Conservation (phyloP, 2,113 vertebrate genomes). For the Cryptotis parvus region DNA sequence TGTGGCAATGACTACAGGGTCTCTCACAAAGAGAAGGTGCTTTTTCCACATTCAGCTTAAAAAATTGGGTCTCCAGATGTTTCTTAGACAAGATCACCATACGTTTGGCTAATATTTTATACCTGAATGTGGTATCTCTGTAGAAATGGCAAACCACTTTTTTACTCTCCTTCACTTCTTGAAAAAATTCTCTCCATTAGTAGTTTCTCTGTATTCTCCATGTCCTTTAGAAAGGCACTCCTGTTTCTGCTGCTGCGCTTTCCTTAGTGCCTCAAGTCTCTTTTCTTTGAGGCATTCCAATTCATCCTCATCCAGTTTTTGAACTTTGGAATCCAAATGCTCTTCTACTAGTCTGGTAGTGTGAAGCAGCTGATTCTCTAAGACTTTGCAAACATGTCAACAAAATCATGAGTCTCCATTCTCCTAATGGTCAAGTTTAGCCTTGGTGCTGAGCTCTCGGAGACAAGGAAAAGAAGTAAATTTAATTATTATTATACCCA, state of each 20-base stretch:
- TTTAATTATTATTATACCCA: neutral
- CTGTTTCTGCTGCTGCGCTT: slow-evolving; percentile 98
- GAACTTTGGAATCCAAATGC: slow-evolving; percentile 93
- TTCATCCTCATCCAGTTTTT: slow-evolving; percentile 96
- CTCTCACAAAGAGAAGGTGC: slow-evolving; percentile 97
- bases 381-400: slow-evolving; percentile 92
- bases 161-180: slow-evolving; percentile 97
- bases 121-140: slow-evolving; percentile 96
- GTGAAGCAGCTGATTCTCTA: slow-evolving; percentile 94
- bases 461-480: too few species aligned
- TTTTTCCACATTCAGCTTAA: slow-evolving; percentile 97
- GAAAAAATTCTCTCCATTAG: slow-evolving; percentile 97
- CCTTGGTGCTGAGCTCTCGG: slow-evolving; percentile 70
- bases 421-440: slow-evolving; percentile 61
- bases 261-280: slow-evolving; percentile 94
- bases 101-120: slow-evolving; percentile 96
- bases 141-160: slow-evolving; percentile 99
- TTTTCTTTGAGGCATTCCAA: slow-evolving; percentile 94
- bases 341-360: slow-evolving; percentile 94
- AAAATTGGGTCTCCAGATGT: slow-evolving; percentile 97
- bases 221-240: slow-evolving; percentile 98
- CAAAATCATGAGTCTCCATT: slow-evolving; percentile 91
- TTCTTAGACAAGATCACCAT: slow-evolving; percentile 94
- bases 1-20: slow-evolving; percentile 94
- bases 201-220: slow-evolving; percentile 95